These are phyloP conservation scores for Echinometra lucunter DNA, from an alignment of 53 echinoderm and acorn worm species.

Conservation along the genomic window DNA sequence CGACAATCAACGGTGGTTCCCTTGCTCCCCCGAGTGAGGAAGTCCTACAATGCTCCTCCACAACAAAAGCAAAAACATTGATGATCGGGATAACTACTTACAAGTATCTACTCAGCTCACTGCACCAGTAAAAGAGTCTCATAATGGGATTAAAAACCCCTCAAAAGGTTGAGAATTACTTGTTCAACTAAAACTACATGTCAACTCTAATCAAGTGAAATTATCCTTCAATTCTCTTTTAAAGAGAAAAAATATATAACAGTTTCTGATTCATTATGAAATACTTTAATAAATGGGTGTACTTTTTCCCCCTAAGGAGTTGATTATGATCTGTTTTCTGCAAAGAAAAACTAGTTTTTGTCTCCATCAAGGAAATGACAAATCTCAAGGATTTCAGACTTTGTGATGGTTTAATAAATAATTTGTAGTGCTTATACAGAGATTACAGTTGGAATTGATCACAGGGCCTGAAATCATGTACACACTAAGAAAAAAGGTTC, in stretches of 20 bases:
- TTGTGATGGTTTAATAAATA: neutral
- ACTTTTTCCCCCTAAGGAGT: neutral
- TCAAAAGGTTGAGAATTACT: neutral
- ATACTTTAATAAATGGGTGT: neutral
- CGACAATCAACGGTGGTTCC: slow-evolving; percentile 14
- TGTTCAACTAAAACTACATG: neutral
- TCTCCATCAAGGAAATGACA: neutral
- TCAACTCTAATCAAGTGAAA: slow-evolving; percentile 14
- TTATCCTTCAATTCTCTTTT: neutral
- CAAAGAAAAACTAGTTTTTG: neutral
- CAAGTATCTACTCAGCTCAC: neutral
- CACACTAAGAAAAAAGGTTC: no score
- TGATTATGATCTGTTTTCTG: neutral
- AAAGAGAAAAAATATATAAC: neutral
- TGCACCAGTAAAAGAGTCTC: neutral
- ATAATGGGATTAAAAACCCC: slow-evolving; percentile 7
- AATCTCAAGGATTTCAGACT: neutral
- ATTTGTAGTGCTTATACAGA: neutral
- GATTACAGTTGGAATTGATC: no score
- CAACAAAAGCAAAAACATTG: neutral
- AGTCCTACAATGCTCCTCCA: neutral
- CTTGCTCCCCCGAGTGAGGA: neutral
- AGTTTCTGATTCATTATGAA: slow-evolving; percentile 1
- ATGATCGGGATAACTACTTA: neutral
- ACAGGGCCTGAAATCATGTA: no score